Base-by-base conservation (phyloP, 2,113 vertebrate genomes). In the Lepisosteus osseus region DNA sequence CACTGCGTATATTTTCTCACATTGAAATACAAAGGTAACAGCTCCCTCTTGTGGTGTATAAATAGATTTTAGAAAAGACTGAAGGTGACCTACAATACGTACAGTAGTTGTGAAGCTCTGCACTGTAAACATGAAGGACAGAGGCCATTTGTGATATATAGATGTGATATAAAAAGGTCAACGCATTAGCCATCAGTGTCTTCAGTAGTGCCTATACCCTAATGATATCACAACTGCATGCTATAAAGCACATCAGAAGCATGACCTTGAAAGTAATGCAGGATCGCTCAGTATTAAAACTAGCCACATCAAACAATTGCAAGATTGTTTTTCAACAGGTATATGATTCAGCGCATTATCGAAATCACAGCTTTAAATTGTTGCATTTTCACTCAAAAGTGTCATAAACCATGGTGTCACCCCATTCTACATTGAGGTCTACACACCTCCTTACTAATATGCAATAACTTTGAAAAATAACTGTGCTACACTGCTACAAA, bases 21-120 rank as follows among this genome's bases (percentile, higher is more conserved):
- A 14, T 3, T 4, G 45, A 47, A 11, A 29, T 47, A 14, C 8
- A 61, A 0, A 7, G 44, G 54, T 54, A 59, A 65, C n/a, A 61
- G 6, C n/a, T 68, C 13, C 47, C 70, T 13, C 15, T 11, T 15
- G 54, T 12, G 29, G 55, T 12, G 9, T 56, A 15, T 59, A 56
- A 72, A 44, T 47, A 72, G 41, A 15, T 9, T 8, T 6, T 4
- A 4, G 43, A 45, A 43, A 15, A 57, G 29, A 61, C 67, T 61
- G 69, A 78, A 72, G 69, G 69, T 70, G 76, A 76, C 69, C 74
- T 72, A 14, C 14, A 11, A 8, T n/a, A 13, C 14, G 14, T 59
- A 59, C 4, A 59, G 56, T 13, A 14, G 56, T 4, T 4, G 7
- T 59, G 7, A 6, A n/a, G 9, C 47, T 51, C 47, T 51, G 47